phyloP scores from a whole-genome alignment of 2,888 invertebrate species.

The Ormyrus rosae region DNA sequence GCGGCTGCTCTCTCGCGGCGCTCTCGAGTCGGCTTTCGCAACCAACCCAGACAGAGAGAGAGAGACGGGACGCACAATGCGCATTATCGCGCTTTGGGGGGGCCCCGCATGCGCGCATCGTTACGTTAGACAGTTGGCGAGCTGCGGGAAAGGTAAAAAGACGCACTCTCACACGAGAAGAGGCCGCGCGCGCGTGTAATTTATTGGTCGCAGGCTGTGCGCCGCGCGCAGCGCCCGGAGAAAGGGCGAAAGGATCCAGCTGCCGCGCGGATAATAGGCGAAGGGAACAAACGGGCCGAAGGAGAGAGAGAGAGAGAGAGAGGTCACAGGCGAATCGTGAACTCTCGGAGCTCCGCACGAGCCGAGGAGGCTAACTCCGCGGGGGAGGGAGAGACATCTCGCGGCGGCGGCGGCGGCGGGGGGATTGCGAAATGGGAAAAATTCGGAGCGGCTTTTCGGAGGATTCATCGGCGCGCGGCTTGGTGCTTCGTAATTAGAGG shows the following conservation, averaged over 20 bases:
- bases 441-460: too few species aligned
- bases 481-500: neutral
- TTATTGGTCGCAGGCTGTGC: conserved; percentile 41
- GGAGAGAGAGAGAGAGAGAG: conserved; percentile 14
- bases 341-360: conserved; percentile 56
- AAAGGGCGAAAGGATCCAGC: conserved; percentile 47
- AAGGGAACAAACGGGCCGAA: conserved; percentile 32
- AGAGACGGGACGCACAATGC: conserved; percentile 14
- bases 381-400: too few species aligned
- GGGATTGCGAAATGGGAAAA: too few species aligned
- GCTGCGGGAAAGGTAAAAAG: conserved; percentile 39
- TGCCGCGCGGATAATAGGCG: conserved; percentile 40
- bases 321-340: conserved; percentile 72
- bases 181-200: conserved; percentile 34
- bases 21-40: neutral
- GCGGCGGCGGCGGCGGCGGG: too few species aligned
- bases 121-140: neutral
- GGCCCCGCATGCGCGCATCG: neutral
- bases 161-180: conserved; percentile 17
- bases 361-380: too few species aligned
- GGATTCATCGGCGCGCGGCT: too few species aligned
- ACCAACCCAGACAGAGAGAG: too few species aligned
- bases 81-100: conserved; percentile 1
- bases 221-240: conserved; percentile 7
- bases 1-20: too few species aligned